Conservation (phyloP, 37 sponge, comb jelly and placozoan genomes). For the Oopsacas minuta region DNA sequence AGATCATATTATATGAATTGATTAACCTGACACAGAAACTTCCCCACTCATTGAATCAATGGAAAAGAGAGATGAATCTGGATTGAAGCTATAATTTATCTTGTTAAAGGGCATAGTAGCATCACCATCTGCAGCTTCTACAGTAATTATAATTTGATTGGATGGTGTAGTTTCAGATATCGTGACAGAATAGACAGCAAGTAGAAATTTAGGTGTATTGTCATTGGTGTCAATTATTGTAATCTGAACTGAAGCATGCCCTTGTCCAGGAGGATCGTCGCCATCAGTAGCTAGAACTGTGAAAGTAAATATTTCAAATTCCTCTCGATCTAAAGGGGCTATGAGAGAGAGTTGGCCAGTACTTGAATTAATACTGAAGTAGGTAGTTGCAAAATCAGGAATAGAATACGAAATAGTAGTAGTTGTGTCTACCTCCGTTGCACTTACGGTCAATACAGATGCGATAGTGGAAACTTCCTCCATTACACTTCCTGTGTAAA, state of each 20-base stretch:
- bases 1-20: not conserved
- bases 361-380: not conserved
- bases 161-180: not conserved
- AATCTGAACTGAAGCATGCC: not conserved
- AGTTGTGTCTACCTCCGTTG: not conserved
- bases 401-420: not conserved
- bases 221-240: not conserved
- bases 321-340: not conserved
- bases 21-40: not conserved
- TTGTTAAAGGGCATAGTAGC: not conserved
- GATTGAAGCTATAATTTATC: not conserved
- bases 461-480: not conserved
- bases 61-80: not conserved
- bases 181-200: not conserved
- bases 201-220: not conserved
- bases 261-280: not conserved
- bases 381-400: not conserved
- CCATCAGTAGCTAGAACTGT: not conserved
- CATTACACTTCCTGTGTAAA: not conserved
- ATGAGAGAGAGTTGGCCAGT: not conserved
- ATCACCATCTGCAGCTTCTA: not conserved
- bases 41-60: not conserved
- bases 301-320: not conserved
- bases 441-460: not conserved
- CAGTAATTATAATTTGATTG: not conserved